Conservation (phyloP, 35 echinoderm and acorn worm species). For the Ophioderma brevispina region DNA sequence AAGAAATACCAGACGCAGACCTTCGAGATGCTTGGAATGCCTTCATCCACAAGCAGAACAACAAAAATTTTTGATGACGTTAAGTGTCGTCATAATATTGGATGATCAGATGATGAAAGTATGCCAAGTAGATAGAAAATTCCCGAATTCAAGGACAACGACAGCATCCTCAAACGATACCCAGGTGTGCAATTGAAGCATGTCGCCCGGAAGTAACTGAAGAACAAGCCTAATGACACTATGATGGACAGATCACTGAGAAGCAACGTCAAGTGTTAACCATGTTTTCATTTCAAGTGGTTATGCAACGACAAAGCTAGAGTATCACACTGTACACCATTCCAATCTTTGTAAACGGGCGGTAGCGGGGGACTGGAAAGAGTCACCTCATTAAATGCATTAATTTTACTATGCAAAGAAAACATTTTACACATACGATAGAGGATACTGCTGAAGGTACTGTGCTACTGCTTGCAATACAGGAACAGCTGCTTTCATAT, state of each 20-base stretch:
- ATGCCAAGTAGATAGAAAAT: slow-evolving; percentile 28
- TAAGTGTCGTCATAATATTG: not conserved
- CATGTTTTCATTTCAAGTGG: not conserved
- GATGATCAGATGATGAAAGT: slow-evolving; percentile 35
- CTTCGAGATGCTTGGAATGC: slow-evolving; percentile 53
- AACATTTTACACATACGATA: slow-evolving; percentile 30
- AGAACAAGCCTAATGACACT: slow-evolving; percentile 18
- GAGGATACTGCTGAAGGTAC: slow-evolving; percentile 31
- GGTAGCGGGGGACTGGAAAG: slow-evolving; percentile 71
- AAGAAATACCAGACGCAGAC: slow-evolving; percentile 15
- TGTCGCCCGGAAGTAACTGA: not conserved
- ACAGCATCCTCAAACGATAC: not conserved
- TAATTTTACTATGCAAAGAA: slow-evolving; percentile 24
- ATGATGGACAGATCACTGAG: slow-evolving; percentile 50
- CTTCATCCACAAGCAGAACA: slow-evolving; percentile 54
- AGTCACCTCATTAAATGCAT: slow-evolving; percentile 65
- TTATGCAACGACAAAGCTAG: slow-evolving; percentile 61
- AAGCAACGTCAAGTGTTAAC: slow-evolving; percentile 50
- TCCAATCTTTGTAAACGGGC: slow-evolving; percentile 70
- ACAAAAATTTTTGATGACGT: slow-evolving; percentile 33
- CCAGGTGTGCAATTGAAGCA: slow-evolving; percentile 10
- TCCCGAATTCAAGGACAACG: slow-evolving; percentile 3
- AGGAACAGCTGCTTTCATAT: slow-evolving; percentile 66
- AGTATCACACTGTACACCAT: slow-evolving; percentile 51
- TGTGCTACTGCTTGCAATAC: slow-evolving; percentile 50